Conservation (phyloP, 2,888 invertebrate species). For the Lumbricus terrestris region DNA sequence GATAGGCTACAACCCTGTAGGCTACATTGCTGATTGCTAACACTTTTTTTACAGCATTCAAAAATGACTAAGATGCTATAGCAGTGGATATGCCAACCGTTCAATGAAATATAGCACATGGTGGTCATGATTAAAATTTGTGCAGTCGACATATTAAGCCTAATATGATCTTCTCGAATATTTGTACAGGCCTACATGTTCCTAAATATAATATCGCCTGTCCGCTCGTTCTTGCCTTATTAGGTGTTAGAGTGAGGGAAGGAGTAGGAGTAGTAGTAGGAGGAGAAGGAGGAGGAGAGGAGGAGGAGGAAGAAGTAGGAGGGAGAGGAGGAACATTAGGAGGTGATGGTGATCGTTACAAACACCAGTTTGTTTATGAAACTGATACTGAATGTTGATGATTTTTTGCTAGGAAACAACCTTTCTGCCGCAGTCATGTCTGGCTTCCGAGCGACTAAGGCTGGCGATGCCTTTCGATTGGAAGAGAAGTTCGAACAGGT, state of each 20-base stretch:
- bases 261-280: too few relatives aligned
- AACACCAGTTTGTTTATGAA: neutral
- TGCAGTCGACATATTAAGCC: too few relatives aligned
- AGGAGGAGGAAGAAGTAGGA: too few relatives aligned
- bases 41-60: neutral
- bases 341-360: neutral
- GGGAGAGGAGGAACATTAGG: too few relatives aligned
- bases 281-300: too few relatives aligned
- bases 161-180: neutral
- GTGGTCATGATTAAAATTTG: too few relatives aligned
- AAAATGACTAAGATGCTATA: neutral
- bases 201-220: neutral
- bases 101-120: too few relatives aligned
- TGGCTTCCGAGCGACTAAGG: slow-evolving; percentile 32
- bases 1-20: too few relatives aligned
- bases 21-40: neutral
- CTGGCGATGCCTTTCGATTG: slow-evolving; percentile 32
- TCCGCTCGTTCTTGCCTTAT: neutral
- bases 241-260: neutral
- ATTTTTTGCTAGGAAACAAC: neutral
- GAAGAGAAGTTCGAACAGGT: slow-evolving; percentile 34
- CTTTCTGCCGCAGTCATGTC: slow-evolving; percentile 18
- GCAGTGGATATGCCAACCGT: neutral
- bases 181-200: too few relatives aligned
- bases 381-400: neutral